Evolutionary conservation across 1,140 invertebrate species (phyloP), one percentile per base, ranked within the genome.

Genomic region (Lanistes nyassanus): DNA sequence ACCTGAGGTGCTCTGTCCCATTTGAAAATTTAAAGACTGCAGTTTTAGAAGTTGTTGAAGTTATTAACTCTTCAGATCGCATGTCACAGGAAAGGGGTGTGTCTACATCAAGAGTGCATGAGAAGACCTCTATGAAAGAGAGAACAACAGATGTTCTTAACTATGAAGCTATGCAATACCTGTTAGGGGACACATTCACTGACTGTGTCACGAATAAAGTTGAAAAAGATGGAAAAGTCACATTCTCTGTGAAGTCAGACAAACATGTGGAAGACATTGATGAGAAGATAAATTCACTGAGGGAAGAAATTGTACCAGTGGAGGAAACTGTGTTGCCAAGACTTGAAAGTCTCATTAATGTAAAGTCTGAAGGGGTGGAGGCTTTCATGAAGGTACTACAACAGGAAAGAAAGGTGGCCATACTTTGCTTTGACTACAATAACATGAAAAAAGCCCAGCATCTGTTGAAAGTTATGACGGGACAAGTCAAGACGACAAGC

Each of bases 361-460:
- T 36, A 53, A 72, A 21, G 13, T 19, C 16, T 11, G 56, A 60
- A 56, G 70, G 56, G 1, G 26, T 72, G 5, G 56, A 60, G 42
- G 70, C 70, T 9, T 72, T 26, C 56, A 42, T 72, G 6, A 42
- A 60, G n/a, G 4, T 37, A 5, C 13, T 72, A 42, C 56, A 53
- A 5, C 19, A 72, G 31, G 55, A 72, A 62, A 56, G 36, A 31
- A 62, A 42, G 29, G 70, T 62, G 13, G 56, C 29, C 16, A 34
- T 72, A 19, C 42, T 72, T 9, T n/a, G 55, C 26, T 72, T 72
- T 62, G 70, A 72, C 37, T 72, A 62, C 47, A 42, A 26, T 16
- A 31, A 55, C 23, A 16, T 62, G 55, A 29, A 55, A 0, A 72
- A 72, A 62, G 70, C 70, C 23, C 56, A 72, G 56, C 70, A 72